Evolutionary conservation across 2,797 vertebrate species (phyloP), one percentile per base, ranked within the genome.

Genomic region (Notolepis coatsorum): DNA sequence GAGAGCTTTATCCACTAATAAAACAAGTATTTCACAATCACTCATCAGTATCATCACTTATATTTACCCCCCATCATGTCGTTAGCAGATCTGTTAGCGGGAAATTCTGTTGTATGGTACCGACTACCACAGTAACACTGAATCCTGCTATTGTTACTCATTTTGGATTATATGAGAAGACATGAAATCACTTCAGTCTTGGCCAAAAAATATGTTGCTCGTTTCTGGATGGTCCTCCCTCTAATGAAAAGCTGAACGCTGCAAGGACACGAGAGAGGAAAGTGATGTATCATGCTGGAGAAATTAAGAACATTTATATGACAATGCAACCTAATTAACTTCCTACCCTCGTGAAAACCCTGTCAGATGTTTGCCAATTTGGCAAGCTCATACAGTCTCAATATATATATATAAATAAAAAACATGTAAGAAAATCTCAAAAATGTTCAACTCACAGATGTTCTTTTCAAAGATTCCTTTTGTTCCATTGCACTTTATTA

Each of bases 401-500:
- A 59, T 66, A 77, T 42, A 55, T n/a, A n/a, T n/a, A n/a, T n/a
- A n/a, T n/a, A n/a, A n/a, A n/a, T n/a, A 79, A 73, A 79, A 47
- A 80, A 65, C 72, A 79, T 56, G 45, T 21, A 23, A 18, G 8
- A 30, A n/a, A n/a, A n/a, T n/a, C n/a, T n/a, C n/a, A n/a, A n/a
- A n/a, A n/a, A n/a, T n/a, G n/a, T 54, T 65, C 73, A 61, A 70
- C 60, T 59, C 66, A 72, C 63, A 71, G 66, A 83, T 83, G 64
- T 72, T 80, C 51, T 39, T 71, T 7, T 70, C 77, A 77, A 71
- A 82, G 31, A 63, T 64, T 71, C 13, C 41, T 71, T 81, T 83
- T 81, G 72, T 82, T 84, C 65, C 60, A 74, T 31, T 75, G 71
- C 63, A 86, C 68, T 89, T 91, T 86, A 88, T 90, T 84, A 79